Conservation (phyloP, 2,113 vertebrate genomes). For the Ictalurus furcatus region DNA sequence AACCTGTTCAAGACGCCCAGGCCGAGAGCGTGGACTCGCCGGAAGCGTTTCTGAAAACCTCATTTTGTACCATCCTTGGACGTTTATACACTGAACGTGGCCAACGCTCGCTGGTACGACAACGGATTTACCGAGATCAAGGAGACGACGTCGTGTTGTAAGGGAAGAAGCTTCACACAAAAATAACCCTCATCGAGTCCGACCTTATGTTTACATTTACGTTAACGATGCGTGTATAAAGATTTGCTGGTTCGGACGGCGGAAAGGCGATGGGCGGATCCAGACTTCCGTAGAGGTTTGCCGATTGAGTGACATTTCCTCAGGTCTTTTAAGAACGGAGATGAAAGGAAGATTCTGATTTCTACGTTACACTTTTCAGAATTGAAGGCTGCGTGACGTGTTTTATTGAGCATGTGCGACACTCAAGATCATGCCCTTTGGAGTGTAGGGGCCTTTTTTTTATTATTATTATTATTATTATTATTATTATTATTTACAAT, state of each 20-base stretch:
- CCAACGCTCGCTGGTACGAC: constrained; percentile 63
- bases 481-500: background rate
- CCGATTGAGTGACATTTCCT: constrained; percentile 34
- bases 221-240: constrained; percentile 18
- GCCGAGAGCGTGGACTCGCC: constrained; percentile 54
- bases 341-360: background rate
- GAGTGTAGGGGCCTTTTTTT: constrained; percentile 4
- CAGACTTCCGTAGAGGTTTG: background rate
- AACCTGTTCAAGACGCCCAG: constrained; percentile 55
- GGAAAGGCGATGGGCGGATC: too few relatives aligned
- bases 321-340: constrained; percentile 48
- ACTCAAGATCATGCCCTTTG: background rate
- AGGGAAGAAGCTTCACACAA: constrained; percentile 40
- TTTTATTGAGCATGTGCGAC: constrained; percentile 30
- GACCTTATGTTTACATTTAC: constrained; percentile 46
- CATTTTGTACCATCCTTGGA: constrained; percentile 56
- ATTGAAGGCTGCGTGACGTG: constrained; percentile 23
- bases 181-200: constrained; percentile 25
- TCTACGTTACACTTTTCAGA: constrained; percentile 9
- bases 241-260: background rate
- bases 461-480: too few relatives aligned
- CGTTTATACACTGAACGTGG: constrained; percentile 62
- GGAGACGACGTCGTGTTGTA: background rate
- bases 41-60: constrained; percentile 53
- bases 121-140: constrained; percentile 33